A percentile compares a stretch with the other conserved stretches of the same genome.
phyloP scores from a whole-genome alignment of 2,888 invertebrate genomes.

The Netelia fuscicornis region DNA sequence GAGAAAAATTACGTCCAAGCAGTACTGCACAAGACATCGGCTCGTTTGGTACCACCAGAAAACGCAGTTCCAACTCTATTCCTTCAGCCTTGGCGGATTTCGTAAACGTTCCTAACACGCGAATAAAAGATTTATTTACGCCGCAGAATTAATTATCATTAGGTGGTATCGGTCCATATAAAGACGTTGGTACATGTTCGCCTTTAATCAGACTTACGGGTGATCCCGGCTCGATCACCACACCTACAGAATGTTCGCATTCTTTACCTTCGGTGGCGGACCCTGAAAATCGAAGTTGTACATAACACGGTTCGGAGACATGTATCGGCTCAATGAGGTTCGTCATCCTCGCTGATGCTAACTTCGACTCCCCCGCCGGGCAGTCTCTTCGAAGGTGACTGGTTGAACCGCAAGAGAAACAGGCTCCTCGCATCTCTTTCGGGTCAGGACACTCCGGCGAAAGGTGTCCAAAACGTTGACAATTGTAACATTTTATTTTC shows the following conservation, averaged over 20 bases:
- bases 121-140: constrained; percentile 48
- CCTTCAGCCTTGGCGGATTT: constrained; percentile 37
- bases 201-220: constrained; percentile 56
- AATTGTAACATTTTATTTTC: too few relatives aligned
- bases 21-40: constrained; percentile 55
- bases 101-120: constrained; percentile 53
- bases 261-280: constrained; percentile 29
- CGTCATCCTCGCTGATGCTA: constrained; percentile 30
- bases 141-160: constrained; percentile 55
- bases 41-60: constrained; percentile 55
- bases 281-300: constrained; percentile 51
- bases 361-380: constrained; percentile 36
- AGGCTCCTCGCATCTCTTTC: constrained; percentile 32
- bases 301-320: constrained; percentile 49
- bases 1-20: constrained; percentile 19
- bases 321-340: constrained; percentile 46
- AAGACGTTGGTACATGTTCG: constrained; percentile 46
- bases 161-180: constrained; percentile 52
- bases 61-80: constrained; percentile 45
- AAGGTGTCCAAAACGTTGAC: constrained; percentile 11
- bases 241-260: constrained; percentile 44
- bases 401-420: constrained; percentile 40
- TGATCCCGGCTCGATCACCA: constrained; percentile 60
- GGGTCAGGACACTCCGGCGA: constrained; percentile 37
- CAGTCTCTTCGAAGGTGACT: constrained; percentile 44